Base-by-base conservation (phyloP, 2,797 vertebrate species). In the Coracias cyanogaster region DNA sequence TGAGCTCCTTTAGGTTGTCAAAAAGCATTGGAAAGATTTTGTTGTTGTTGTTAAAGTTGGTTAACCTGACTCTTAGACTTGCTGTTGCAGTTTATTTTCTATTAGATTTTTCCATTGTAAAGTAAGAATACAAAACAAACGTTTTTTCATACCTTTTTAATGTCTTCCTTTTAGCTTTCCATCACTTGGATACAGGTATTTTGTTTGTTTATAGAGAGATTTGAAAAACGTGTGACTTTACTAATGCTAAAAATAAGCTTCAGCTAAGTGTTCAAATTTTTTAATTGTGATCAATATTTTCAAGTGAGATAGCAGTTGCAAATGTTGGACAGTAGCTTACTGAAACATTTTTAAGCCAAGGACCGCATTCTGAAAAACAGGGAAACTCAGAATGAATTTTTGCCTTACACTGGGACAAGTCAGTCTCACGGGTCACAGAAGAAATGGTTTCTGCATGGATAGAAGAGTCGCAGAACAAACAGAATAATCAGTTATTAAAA, bases 181-280 rank as follows among this genome's bases (percentile, higher is more conserved):
- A 70, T 98, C 98, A 76, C 88, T 98, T 94, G 98, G 98, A 98
- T 98, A 98, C 98, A 99, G 99, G 99, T 99, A 99, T 91, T 96
- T 84, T 77, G 41, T 48, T 97, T 74, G 10, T 90, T 96, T 95
- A 73, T 87, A 55, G 41, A 93, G 62, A 86, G n/a, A 82, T 82
- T 90, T 60, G 52, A 61, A 60, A 60, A 60, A 14, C 1, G 5
- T 69, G 14, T 49, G 22, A 29, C 15, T 70, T 86, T 15, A 46
- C 70, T 60, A 70, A 70, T 33, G 57, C 22, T 85, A 85, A 94
- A 79, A 94, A 74, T 80, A 69, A 77, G 48, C 15, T 80, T 86
- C 26, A 85, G 35, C 9, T 48, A 31, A 86, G 10, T 41, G 12
- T 39, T 64, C 24, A 54, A 10, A 24, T 25, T 79, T 92, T 71